Percentiles rank a stretch among this genome's conserved stretches.
Conservation (phyloP, 2,888 invertebrate genomes). For the Drosophila planitibia region DNA sequence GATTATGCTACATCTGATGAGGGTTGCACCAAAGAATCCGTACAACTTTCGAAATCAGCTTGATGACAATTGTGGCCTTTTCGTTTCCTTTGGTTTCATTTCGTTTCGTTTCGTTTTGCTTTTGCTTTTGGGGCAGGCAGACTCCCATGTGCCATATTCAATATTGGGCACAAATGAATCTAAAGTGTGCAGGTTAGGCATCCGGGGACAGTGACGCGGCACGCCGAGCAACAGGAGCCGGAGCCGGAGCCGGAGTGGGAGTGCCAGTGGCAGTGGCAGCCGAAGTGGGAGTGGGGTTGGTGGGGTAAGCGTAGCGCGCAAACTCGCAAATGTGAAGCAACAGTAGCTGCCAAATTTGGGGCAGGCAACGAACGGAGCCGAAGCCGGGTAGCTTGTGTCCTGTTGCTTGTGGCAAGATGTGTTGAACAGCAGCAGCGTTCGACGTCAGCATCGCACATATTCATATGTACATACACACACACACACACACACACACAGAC, state of each 20-base stretch:
- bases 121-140: background rate
- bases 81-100: background rate
- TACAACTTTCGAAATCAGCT: background rate
- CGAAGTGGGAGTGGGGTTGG: background rate
- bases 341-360: constrained; percentile 59
- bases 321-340: constrained; percentile 55
- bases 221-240: constrained; percentile 4
- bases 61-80: constrained; percentile 16
- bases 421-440: constrained; percentile 38
- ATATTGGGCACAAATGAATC: constrained; percentile 69
- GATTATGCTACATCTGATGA: constrained; percentile 1
- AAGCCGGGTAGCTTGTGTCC: constrained; percentile 51
- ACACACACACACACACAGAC: background rate
- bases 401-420: constrained; percentile 75
- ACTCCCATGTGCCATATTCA: constrained; percentile 28
- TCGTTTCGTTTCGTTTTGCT: background rate
- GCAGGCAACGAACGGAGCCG: constrained; percentile 34
- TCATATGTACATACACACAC: constrained; percentile 13
- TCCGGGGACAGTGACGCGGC: constrained; percentile 37
- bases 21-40: background rate
- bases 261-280: background rate
- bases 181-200: constrained; percentile 70
- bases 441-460: constrained; percentile 69
- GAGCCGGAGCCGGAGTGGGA: background rate
- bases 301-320: constrained; percentile 45